A percentile compares a stretch with the other conserved stretches of the same genome.
Conservation (phyloP, 2,113 vertebrate species). For the Phalacrocorax pelagicus region DNA sequence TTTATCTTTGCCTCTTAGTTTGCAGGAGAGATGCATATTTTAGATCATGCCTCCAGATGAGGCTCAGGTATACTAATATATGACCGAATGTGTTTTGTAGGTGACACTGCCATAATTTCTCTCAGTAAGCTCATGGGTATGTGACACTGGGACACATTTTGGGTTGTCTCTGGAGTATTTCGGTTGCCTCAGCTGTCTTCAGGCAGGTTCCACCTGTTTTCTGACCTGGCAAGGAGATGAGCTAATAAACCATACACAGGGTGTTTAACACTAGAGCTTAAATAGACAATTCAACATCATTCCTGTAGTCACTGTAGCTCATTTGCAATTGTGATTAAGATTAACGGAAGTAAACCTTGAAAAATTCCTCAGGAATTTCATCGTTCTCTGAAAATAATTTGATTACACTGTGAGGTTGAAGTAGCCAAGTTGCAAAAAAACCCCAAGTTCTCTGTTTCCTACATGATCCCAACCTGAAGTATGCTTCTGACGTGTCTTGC, state of each 20-base stretch:
- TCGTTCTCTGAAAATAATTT: not conserved
- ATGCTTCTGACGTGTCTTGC: not conserved
- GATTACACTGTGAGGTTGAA: not conserved
- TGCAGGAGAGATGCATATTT: conserved; percentile 1
- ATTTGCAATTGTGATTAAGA: not conserved
- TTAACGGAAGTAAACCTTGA: not conserved
- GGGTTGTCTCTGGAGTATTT: not conserved
- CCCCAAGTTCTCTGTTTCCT: not conserved
- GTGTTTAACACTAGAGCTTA: not conserved
- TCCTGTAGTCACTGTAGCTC: not conserved
- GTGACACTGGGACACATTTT: not conserved
- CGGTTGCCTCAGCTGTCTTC: not conserved
- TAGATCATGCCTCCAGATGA: not conserved
- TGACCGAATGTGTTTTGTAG: not conserved
- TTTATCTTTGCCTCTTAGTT: conserved; percentile 42
- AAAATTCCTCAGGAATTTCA: not conserved
- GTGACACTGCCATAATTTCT: not conserved
- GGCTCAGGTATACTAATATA: not conserved
- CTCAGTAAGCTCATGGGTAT: not conserved
- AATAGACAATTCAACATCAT: not conserved
- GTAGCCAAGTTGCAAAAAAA: not conserved
- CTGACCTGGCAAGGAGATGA: not conserved
- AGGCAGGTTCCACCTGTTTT: not conserved
- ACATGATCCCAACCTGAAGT: not conserved
- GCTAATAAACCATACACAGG: not conserved